Evolutionary conservation across 2,797 vertebrate genomes (phyloP).

Genomic region (Parauchenoglanis punctatus): DNA sequence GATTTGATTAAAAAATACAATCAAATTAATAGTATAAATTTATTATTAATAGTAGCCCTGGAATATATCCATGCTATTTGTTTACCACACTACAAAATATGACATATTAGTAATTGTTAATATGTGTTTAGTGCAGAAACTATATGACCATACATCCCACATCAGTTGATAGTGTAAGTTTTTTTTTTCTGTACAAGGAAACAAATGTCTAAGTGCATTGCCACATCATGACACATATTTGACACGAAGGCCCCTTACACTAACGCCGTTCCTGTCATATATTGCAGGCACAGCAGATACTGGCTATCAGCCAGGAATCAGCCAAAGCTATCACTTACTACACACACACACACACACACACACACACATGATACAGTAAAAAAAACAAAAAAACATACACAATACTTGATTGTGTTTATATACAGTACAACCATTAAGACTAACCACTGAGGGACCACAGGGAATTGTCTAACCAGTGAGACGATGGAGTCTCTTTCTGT

Average conservation of each 20-base stretch:
- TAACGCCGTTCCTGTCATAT: slow-evolving; percentile 49
- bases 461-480: slow-evolving; percentile 70
- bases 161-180: slow-evolving; percentile 9
- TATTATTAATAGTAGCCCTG: neutral
- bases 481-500: slow-evolving; percentile 63
- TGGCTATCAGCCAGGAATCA: slow-evolving; percentile 38
- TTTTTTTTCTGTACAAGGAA: slow-evolving; percentile 18
- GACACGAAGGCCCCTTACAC: slow-evolving; percentile 47
- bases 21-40: neutral
- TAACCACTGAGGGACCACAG: slow-evolving; percentile 54
- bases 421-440: slow-evolving; percentile 47
- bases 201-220: slow-evolving; percentile 40
- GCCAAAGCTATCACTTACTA: slow-evolving; percentile 66
- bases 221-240: slow-evolving; percentile 54
- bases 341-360: slow-evolving; percentile 54
- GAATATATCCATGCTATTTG: neutral
- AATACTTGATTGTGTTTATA: slow-evolving; percentile 34
- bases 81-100: neutral
- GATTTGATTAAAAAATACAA: neutral
- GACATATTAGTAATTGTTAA: neutral
- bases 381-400: slow-evolving; percentile 44
- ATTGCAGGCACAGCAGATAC: slow-evolving; percentile 54
- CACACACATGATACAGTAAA: slow-evolving; percentile 55
- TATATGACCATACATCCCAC: slow-evolving; percentile 5
- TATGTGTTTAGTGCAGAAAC: slow-evolving; percentile 3